Base-by-base conservation (phyloP, 2,113 vertebrate genomes). In the Guaruba guarouba region DNA sequence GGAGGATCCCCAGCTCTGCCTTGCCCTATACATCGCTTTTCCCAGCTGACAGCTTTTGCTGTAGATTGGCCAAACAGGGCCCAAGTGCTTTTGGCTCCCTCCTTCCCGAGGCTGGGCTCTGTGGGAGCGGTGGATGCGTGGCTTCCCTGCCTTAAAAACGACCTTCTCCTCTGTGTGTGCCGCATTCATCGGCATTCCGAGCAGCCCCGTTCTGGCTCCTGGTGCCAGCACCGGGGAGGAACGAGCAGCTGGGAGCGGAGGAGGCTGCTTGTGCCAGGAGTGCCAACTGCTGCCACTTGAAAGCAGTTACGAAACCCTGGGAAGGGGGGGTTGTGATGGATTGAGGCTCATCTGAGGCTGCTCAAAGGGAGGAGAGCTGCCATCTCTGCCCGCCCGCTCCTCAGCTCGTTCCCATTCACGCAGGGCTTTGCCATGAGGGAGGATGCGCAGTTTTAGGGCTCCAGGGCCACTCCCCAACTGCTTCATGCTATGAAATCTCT, bases 181-280 rank as follows among this genome's bases (percentile, higher is more conserved):
- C 49, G 90, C 74, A 89, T 92, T 51, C 51, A 89, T 95, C 86
- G 81, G n/a, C 62, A 91, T 91, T 87, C 86, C 54, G 69, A 96
- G 87, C 92, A 87, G 92, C 87, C 64, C 2, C 0, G 83, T 90
- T 73, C 2, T 74, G 0, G 14, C 28, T 74, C 49, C 33, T 24
- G 19, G 73, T 94, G 90, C 93, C 96, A 94, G 87, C 81, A 84
- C 61, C 48, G 87, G 77, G 87, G 84, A 87, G 84, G 81, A 96
- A 62, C 6, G 3, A 94, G 96, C 96, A 95, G 92, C 93, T 91
- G 93, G 84, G 55, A 94, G 92, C 19, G 81, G 95, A 93, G 96
- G 96, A 94, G 87, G 96, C 57, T 91, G 77, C 73, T 92, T 87
- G 94, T 79, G 84, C 93, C 84, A 89, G 41, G 43, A 96, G 46